phyloP scores from a whole-genome alignment of 2,888 invertebrate genomes.

The Halictus quadricinctus region DNA sequence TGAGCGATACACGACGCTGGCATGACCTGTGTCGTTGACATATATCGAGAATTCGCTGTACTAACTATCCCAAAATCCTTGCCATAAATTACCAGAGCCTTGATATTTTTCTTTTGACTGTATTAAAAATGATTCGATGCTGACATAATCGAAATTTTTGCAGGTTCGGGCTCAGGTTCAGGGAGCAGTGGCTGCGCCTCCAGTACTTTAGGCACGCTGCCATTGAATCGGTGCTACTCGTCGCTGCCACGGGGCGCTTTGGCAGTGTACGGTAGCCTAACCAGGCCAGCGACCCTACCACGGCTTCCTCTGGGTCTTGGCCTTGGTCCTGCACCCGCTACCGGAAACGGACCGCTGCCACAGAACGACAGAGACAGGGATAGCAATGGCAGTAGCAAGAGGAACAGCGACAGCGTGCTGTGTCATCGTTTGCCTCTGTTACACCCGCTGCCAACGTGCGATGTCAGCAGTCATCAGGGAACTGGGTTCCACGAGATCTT shows the following conservation, averaged over 20 bases:
- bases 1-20: no score
- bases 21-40: no score
- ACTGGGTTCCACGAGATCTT: conserved; percentile 83
- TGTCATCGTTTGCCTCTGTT: conserved; percentile 83
- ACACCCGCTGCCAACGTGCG: conserved; percentile 84
- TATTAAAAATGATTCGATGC: background rate
- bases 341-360: conserved; percentile 71
- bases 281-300: conserved; percentile 83
- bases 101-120: background rate
- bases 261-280: conserved; percentile 82
- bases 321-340: conserved; percentile 76
- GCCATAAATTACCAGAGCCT: background rate
- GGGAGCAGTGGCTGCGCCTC: conserved; percentile 82
- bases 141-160: background rate
- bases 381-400: conserved; percentile 81
- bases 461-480: conserved; percentile 80
- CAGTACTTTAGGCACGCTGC: conserved; percentile 77
- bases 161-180: conserved; percentile 79
- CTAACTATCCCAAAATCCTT: background rate
- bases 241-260: conserved; percentile 83
- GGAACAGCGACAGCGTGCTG: conserved; percentile 84
- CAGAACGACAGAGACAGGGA: conserved; percentile 75
- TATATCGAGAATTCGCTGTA: no score
- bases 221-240: conserved; percentile 81
- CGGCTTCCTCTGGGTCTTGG: conserved; percentile 83